Evolutionary conservation across 2,113 vertebrate species (phyloP).

Genomic region (Colius striatus): DNA sequence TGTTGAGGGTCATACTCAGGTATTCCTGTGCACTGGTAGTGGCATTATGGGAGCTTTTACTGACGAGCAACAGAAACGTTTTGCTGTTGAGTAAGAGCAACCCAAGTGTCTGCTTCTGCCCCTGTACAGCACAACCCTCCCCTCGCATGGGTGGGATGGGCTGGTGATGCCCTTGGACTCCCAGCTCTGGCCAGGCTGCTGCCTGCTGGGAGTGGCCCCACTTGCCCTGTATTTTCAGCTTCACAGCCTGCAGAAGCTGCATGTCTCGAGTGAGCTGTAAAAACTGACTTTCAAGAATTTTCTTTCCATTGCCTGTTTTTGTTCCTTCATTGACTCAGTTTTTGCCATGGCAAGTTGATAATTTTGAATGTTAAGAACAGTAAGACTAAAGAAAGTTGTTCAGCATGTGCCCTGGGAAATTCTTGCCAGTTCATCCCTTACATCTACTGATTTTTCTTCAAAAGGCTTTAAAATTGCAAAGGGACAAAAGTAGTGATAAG

Average conservation of each 20-base stretch:
- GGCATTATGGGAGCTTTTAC: not conserved
- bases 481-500: not conserved
- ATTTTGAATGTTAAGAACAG: not conserved
- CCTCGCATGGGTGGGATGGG: fast-evolving
- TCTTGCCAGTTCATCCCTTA: not conserved
- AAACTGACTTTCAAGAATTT: not conserved
- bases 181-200: not conserved
- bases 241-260: not conserved
- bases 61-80: not conserved
- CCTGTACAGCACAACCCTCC: not conserved
- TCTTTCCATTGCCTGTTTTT: not conserved
- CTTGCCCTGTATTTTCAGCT: not conserved
- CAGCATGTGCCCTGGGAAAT: not conserved
- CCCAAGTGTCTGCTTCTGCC: not conserved
- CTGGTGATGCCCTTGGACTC: not conserved
- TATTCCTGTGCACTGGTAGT: not conserved
- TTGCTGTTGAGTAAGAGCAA: not conserved
- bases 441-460: not conserved
- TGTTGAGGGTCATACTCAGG: not conserved
- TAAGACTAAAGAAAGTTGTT: not conserved
- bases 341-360: not conserved
- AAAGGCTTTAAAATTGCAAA: not conserved
- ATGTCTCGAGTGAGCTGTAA: not conserved
- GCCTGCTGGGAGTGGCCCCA: not conserved
- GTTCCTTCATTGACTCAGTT: not conserved